Percentiles rank a stretch among this genome's conserved stretches.
These are phyloP conservation scores for Diaphora mendica DNA, from an alignment of 2,888 invertebrate species.

Conservation along the genomic window DNA sequence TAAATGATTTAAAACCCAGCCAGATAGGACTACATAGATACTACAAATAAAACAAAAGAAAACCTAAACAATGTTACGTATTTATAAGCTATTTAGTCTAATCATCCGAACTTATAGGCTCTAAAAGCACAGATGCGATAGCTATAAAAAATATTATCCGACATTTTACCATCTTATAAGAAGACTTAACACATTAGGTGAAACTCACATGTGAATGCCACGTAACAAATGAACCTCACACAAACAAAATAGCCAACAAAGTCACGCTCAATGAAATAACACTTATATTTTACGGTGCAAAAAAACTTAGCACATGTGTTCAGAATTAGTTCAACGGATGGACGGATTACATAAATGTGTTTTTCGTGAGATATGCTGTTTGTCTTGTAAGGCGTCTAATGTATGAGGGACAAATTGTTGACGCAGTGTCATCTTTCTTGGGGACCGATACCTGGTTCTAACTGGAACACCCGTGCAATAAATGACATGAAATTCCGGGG, in stretches of 20 bases:
- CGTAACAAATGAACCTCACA: conserved; percentile 58
- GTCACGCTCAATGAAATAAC: conserved; percentile 82
- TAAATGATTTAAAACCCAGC: background rate
- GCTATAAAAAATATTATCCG: conserved; percentile 38
- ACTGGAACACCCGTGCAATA: conserved; percentile 62
- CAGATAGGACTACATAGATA: too few species aligned
- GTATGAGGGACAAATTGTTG: conserved; percentile 82
- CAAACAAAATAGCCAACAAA: conserved; percentile 33
- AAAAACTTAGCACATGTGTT: conserved; percentile 78
- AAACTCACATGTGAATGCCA: conserved; percentile 59
- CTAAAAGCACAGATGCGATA: conserved; percentile 32
- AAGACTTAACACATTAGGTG: conserved; percentile 48
- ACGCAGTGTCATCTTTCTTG: conserved; percentile 83
- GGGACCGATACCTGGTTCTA: conserved; percentile 77
- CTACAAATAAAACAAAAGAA: background rate
- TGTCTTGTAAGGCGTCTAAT: conserved; percentile 80
- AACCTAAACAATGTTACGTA: conserved; percentile 3
- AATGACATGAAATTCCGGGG: conserved; percentile 41
- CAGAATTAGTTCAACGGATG: conserved; percentile 80
- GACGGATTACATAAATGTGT: conserved; percentile 82
- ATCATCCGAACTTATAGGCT: conserved; percentile 17
- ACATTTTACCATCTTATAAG: conserved; percentile 44
- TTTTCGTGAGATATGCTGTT: conserved; percentile 81
- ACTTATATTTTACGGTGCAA: conserved; percentile 79
- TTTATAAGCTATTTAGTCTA: conserved; percentile 1